These are phyloP conservation scores for Spatula versicolor DNA, from an alignment of 2,797 vertebrate genomes.

Conservation along the genomic window DNA sequence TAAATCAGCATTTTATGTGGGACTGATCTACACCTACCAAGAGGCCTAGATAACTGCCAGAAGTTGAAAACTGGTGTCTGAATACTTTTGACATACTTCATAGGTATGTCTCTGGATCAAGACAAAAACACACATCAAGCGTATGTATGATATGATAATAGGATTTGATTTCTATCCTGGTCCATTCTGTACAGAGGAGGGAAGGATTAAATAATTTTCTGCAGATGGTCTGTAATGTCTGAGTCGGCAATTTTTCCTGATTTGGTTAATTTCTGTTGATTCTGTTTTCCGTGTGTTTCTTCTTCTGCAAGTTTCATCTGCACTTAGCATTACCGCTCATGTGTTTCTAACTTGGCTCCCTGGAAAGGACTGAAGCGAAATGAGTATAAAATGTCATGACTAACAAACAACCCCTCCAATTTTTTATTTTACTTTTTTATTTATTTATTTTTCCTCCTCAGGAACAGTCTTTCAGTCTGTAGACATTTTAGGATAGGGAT, in stretches of 20 bases:
- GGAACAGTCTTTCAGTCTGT: neutral
- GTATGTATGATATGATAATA: neutral
- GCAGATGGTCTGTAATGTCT: neutral
- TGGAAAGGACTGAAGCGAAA: neutral
- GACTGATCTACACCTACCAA: neutral
- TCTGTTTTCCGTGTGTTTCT: neutral
- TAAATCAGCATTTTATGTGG: neutral
- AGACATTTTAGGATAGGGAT: neutral
- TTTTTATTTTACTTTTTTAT: neutral
- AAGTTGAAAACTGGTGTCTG: neutral
- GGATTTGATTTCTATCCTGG: neutral
- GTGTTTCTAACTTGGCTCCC: neutral
- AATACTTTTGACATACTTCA: neutral
- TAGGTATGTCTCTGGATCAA: neutral
- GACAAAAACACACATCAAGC: neutral
- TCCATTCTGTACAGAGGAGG: neutral
- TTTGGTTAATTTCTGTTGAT: neutral
- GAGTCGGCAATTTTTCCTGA: neutral
- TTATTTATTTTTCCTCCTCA: neutral
- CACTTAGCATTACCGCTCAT: neutral
- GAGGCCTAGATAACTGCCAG: neutral
- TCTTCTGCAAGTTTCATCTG: neutral
- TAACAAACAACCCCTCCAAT: neutral
- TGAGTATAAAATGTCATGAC: neutral
- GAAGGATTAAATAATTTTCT: neutral